A percentile compares a stretch with the other conserved stretches of the same genome.
These are phyloP conservation scores for Slavum lentiscoides DNA, from an alignment of 2,888 invertebrate genomes.

Conservation along the genomic window DNA sequence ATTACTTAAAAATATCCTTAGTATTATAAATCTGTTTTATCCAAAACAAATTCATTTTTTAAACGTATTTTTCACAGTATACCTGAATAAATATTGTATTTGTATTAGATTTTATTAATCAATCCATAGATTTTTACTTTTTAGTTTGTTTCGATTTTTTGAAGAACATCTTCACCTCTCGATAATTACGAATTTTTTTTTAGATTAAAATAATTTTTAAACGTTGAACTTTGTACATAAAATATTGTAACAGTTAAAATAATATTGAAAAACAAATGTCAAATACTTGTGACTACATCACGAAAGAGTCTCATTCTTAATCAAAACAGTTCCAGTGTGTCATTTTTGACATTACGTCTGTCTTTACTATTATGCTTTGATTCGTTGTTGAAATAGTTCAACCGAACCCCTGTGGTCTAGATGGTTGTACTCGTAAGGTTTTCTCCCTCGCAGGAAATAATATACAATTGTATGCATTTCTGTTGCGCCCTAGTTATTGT, in stretches of 20 bases:
- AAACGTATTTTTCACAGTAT: no score
- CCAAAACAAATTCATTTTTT: no score
- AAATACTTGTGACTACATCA: not conserved
- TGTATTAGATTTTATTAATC: no score
- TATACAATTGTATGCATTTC: constrained; percentile 25
- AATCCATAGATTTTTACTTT: no score
- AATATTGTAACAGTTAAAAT: not conserved
- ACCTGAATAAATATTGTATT: no score
- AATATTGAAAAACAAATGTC: not conserved
- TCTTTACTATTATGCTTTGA: constrained; percentile 4
- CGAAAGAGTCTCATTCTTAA: not conserved
- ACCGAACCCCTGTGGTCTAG: not conserved
- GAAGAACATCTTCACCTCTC: no score
- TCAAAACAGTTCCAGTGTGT: constrained; percentile 1
- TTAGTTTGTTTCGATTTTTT: no score
- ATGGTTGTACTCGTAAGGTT: not conserved
- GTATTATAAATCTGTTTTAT: no score
- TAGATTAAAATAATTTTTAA: no score
- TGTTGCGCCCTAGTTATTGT: constrained; percentile 25
- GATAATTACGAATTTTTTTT: no score
- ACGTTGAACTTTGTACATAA: no score
- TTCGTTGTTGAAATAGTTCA: constrained; percentile 19
- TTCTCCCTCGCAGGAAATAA: constrained; percentile 19
- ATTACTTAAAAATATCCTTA: no score
- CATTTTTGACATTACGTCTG: not conserved